Evolutionary conservation across 2,888 invertebrate genomes (phyloP).

Genomic region (Cosmia pyralina): DNA sequence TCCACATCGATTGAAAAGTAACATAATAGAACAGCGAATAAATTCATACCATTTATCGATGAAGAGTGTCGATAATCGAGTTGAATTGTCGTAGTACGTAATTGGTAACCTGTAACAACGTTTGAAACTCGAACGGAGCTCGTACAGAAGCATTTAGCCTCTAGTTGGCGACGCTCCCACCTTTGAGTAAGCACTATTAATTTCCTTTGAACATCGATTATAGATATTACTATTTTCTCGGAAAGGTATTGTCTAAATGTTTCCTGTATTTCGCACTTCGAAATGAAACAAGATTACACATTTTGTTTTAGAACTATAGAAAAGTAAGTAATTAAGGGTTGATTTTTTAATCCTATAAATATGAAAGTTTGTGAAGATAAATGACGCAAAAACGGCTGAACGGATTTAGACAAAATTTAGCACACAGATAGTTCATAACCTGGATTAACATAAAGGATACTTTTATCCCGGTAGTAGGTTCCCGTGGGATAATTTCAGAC

Average conservation of each 20-base stretch:
- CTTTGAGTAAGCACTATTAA: slow-evolving; percentile 26
- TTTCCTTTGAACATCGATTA: slow-evolving; percentile 34
- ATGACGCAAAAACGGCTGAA: too few relatives aligned
- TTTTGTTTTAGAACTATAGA: too few relatives aligned
- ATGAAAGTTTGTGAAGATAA: too few relatives aligned
- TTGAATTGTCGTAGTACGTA: slow-evolving; percentile 23
- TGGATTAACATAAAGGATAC: too few relatives aligned
- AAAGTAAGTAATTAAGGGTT: too few relatives aligned
- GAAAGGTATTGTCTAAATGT: neutral
- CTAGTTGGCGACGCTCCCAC: slow-evolving; percentile 7
- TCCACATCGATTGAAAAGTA: neutral
- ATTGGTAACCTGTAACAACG: slow-evolving; percentile 26
- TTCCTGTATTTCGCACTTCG: neutral
- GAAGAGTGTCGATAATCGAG: slow-evolving; percentile 27
- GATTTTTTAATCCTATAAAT: too few relatives aligned
- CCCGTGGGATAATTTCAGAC: too few relatives aligned
- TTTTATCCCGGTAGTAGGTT: too few relatives aligned
- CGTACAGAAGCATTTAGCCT: neutral
- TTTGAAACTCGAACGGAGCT: slow-evolving; percentile 29
- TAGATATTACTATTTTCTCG: slow-evolving; percentile 16
- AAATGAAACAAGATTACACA: too few relatives aligned
- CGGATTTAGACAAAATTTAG: too few relatives aligned
- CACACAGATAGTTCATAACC: too few relatives aligned
- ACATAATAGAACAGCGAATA: neutral
- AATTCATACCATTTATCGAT: slow-evolving; percentile 26